Percentiles rank a stretch among this genome's conserved stretches.
Evolutionary conservation across 2,888 invertebrate genomes (phyloP).

Genomic region (Ectropis crepuscularia): DNA sequence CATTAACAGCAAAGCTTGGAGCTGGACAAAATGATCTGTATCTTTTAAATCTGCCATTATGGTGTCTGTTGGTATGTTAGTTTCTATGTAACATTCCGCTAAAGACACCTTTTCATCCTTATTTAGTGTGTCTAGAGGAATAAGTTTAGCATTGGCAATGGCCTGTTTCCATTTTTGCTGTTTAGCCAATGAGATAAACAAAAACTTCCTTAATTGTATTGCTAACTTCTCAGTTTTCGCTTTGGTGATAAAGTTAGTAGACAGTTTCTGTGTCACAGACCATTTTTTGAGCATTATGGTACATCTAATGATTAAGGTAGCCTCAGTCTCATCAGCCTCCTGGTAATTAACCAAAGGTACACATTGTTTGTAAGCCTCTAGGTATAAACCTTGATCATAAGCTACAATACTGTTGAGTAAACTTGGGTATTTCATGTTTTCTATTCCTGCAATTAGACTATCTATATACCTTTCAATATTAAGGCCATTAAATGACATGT

Average conservation of each 20-base stretch:
- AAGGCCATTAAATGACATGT: conserved; percentile 60
- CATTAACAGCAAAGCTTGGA: conserved; percentile 79
- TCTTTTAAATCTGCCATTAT: conserved; percentile 60
- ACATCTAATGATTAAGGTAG: conserved; percentile 70
- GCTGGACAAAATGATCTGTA: conserved; percentile 63
- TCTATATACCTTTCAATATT: conserved; percentile 80
- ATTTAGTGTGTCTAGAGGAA: conserved; percentile 57
- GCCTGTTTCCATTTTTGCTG: conserved; percentile 84
- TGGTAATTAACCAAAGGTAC: conserved; percentile 74
- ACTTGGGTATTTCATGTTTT: conserved; percentile 85
- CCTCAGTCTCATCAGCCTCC: conserved; percentile 67
- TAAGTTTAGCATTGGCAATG: conserved; percentile 61
- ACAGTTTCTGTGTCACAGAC: conserved; percentile 71
- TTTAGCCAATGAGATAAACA: conserved; percentile 66
- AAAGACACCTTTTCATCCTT: conserved; percentile 60
- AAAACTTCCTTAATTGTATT: conserved; percentile 57
- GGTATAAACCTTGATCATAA: conserved; percentile 79
- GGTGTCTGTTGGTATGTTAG: conserved; percentile 56
- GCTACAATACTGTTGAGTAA: conserved; percentile 86
- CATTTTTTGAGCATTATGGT: conserved; percentile 73
- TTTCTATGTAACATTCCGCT: conserved; percentile 72
- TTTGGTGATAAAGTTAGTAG: conserved; percentile 70
- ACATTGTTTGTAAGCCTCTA: conserved; percentile 82
- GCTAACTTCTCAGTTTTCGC: conserved; percentile 61
- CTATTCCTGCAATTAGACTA: conserved; percentile 81